These are phyloP conservation scores for Camponotus vicinus DNA, from an alignment of 1,140 invertebrate species.

Conservation along the genomic window DNA sequence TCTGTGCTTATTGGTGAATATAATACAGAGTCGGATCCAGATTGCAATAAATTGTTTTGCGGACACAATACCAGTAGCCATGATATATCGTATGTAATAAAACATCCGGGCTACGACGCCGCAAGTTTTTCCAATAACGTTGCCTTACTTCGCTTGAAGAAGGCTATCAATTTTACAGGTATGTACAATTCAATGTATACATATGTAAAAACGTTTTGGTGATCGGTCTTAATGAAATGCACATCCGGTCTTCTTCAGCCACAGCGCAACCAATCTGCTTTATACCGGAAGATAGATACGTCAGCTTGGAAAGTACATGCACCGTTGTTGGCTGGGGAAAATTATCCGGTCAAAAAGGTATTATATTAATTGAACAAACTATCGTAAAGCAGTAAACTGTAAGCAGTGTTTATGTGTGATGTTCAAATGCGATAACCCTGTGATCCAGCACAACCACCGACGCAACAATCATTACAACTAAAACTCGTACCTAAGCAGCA, in stretches of 20 bases:
- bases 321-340: constrained; percentile 78
- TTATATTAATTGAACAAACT: constrained; percentile 50
- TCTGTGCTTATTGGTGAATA: constrained; percentile 77
- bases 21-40: constrained; percentile 72
- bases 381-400: constrained; percentile 34
- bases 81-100: constrained; percentile 79
- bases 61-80: constrained; percentile 67
- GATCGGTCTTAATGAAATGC: constrained; percentile 24
- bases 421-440: constrained; percentile 33
- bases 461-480: constrained; percentile 73
- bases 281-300: constrained; percentile 61
- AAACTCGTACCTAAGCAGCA: constrained; percentile 68
- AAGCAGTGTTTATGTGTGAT: constrained; percentile 44
- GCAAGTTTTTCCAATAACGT: constrained; percentile 76
- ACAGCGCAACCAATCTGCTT: constrained; percentile 78
- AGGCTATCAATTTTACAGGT: constrained; percentile 76
- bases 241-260: constrained; percentile 63
- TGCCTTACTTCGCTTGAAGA: constrained; percentile 75
- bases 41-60: constrained; percentile 77
- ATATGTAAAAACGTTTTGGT: background rate
- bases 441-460: constrained; percentile 65
- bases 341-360: constrained; percentile 72
- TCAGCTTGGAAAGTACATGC: constrained; percentile 54
- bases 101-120: constrained; percentile 75
- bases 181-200: constrained; percentile 40